Evolutionary conservation across 2,888 invertebrate genomes (phyloP), one percentile per base, ranked within the genome.

Genomic region (Catotricha subobsoleta): DNA sequence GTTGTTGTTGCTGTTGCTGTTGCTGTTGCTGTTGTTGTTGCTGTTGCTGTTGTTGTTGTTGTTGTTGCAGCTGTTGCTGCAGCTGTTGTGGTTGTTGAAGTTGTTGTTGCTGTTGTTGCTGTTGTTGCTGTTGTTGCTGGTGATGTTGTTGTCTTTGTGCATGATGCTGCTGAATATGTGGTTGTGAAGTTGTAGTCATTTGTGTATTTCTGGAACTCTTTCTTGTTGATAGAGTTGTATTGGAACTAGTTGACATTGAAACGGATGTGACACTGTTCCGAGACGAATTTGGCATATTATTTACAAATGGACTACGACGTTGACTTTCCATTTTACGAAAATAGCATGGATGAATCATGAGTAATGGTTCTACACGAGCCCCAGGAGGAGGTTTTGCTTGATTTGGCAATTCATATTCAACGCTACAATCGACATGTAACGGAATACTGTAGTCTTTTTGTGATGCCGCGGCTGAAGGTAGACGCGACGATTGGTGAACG

Each of bases 341-440:
- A 64, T 84, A 84, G 57, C 83, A 82, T 39, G 84, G 86, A 67
- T 84, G 86, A 59, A 86, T 86, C 83, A 86, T 86, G 19, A 39
- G 15, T 57, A 86, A 69, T 41, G 84, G 84, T 63, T 84, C 84
- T 57, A 79, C 76, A 59, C 80, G 69, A 59, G 76, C 78, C 49
- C 82, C 82, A 58, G 79, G 80, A 52, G 84, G 83, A 52, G 84
- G 84, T 66, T 83, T 83, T 51, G 83, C 82, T 67, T 82, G 80
- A 63, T 83, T 84, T 56, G 84, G 84, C 62, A 86, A 69, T 69
- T 86, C 86, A 71, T 86, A 86, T 67, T 86, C 86, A 55, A 86
- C 84, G 68, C 83, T 83, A 68, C 84, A 84, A 66, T 86, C 86
- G 62, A 86, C 86, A 68, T 84, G 83, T 60, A 86, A 69, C 56